Evolutionary conservation across 30 jellyfish, hydroid and myxozoan species (phyloP), one percentile per base, ranked within the genome.

Genomic region (Cassiopea xamachana): DNA sequence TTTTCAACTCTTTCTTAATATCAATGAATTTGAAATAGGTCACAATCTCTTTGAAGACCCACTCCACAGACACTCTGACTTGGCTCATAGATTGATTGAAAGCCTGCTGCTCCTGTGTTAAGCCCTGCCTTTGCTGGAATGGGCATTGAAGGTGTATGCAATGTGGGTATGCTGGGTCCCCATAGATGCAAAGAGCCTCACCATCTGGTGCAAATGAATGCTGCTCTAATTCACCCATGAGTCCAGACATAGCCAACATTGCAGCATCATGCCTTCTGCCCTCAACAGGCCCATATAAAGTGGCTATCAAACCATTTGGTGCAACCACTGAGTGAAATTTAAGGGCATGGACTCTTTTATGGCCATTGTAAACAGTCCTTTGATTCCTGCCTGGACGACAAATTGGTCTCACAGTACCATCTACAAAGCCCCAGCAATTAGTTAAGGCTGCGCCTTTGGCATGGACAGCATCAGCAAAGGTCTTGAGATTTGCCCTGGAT

Each of bases 21-120:
- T 92, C 98, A 4, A 76, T 49, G 60, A 79, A 79, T 55, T 59
- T 69, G 59, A 92, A 92, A 72, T 77, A 92, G 60, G 74, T 79
- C 44, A 60, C 84, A 27, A 81, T 86, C 45, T 85, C 96, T 85
- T 92, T 96, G 72, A 91, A 91, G 2, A 91, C 82, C 96, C 97
- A 91, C 79, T 91, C 97, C 15, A 85, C 92, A 46, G 87, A 49
- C 19, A 83, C 92, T 50, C 96, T 80, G 75, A 89, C 96, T 69
- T 69, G 55, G 45, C 96, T 89, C 93, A 89, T 78, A 17, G 88
- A 10, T 16, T 50, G 70, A 76, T 81, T 89, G 47, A 47, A 89
- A 4, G 19, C 81, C 49, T 89, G 67, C 82, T 89, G 91, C 6
- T 46, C 79, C 18, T 77, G 88, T 13, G 93, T 60, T 14, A 88